phyloP scores from a whole-genome alignment of 2,888 invertebrate species.

The Phasia obesa region DNA sequence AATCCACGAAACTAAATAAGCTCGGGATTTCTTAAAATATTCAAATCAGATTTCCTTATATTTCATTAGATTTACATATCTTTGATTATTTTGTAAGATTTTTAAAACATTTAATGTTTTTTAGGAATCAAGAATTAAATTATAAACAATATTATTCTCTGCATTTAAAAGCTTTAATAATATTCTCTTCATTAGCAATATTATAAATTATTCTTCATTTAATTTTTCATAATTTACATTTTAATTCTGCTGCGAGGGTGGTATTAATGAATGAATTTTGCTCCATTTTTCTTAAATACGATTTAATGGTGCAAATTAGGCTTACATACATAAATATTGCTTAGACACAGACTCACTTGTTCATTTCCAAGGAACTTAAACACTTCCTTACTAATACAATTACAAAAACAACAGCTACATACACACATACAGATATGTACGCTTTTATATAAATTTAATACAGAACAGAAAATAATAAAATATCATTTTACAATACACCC shows the following conservation, averaged over 20 bases:
- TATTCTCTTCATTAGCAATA: not conserved
- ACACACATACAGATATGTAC: not conserved
- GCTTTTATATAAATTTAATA: not conserved
- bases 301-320: conserved; percentile 30
- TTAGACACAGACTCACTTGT: conserved; percentile 37
- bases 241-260: not conserved
- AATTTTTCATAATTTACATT: conserved; percentile 16
- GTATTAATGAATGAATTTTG: conserved; percentile 4
- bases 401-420: not conserved
- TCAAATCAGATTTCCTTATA: too few species aligned
- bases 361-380: not conserved
- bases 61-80: too few species aligned
- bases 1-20: too few species aligned
- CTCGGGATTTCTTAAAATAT: too few species aligned
- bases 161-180: conserved; percentile 27
- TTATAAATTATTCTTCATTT: not conserved
- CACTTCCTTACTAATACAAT: not conserved
- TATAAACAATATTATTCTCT: too few species aligned
- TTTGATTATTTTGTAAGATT: too few species aligned
- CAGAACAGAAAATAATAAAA: conserved; percentile 45
- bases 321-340: conserved; percentile 46
- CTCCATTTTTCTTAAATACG: conserved; percentile 8
- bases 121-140: too few species aligned
- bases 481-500: conserved; percentile 68
- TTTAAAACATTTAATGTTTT: too few species aligned